Conservation (phyloP, 2,888 invertebrate genomes). For the Congeria kusceri region DNA sequence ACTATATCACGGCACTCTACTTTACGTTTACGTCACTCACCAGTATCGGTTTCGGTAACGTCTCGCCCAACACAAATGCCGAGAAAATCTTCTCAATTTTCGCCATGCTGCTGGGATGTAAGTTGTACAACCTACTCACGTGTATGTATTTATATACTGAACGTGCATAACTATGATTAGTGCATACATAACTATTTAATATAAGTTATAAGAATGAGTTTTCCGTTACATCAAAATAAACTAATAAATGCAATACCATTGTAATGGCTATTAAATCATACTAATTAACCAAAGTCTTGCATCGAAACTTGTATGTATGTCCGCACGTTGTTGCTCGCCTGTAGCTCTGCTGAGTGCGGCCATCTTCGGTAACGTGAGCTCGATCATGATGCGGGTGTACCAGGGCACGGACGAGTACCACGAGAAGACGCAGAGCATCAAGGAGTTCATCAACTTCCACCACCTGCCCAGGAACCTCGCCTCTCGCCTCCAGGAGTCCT, state of each 20-base stretch:
- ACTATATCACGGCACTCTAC: constrained; percentile 85
- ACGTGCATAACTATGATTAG: too few species aligned
- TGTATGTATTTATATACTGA: too few species aligned
- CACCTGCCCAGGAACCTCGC: constrained; percentile 84
- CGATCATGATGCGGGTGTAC: constrained; percentile 85
- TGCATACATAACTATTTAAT: too few species aligned
- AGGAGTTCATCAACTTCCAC: constrained; percentile 85
- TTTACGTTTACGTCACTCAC: constrained; percentile 85
- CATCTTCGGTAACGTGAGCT: constrained; percentile 85
- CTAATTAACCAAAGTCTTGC: too few species aligned
- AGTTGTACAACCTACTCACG: too few species aligned
- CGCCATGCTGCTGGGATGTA: constrained; percentile 85
- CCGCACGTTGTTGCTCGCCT: too few species aligned
- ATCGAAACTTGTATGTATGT: too few species aligned
- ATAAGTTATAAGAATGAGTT: too few species aligned
- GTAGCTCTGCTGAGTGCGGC: constrained; percentile 85
- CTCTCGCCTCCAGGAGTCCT: constrained; percentile 83
- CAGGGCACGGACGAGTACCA: constrained; percentile 85
- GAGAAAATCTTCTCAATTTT: constrained; percentile 86
- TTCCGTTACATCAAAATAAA: too few species aligned
- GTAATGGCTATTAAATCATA: too few species aligned
- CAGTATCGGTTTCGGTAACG: constrained; percentile 85
- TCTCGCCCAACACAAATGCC: constrained; percentile 84
- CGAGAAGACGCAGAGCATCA: constrained; percentile 84
- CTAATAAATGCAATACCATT: too few species aligned